Conservation (phyloP, 1,140 invertebrate genomes). For the Sinella curviseta region DNA sequence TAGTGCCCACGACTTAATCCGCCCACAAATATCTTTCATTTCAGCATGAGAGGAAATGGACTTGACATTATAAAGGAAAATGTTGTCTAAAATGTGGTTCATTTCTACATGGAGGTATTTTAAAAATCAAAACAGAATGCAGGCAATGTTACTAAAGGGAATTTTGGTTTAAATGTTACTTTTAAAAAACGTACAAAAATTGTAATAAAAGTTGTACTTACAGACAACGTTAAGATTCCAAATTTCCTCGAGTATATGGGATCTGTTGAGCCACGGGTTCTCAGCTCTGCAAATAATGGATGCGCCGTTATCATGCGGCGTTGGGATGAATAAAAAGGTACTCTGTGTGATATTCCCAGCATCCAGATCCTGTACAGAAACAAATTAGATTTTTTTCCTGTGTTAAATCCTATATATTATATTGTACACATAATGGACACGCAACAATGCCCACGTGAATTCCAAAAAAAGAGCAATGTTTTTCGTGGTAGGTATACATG, state of each 20-base stretch:
- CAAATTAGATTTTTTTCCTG: not conserved
- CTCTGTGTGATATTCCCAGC: constrained; percentile 80
- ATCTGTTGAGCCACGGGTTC: constrained; percentile 79
- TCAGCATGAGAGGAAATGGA: too few relatives aligned
- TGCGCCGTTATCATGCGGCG: constrained; percentile 75
- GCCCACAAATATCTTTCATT: too few relatives aligned
- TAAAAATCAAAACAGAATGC: too few relatives aligned
- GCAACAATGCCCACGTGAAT: not conserved
- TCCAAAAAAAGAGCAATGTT: too few relatives aligned
- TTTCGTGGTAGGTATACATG: too few relatives aligned
- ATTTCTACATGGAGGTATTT: too few relatives aligned
- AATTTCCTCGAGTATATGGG: constrained; percentile 72
- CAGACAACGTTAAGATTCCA: constrained; percentile 85
- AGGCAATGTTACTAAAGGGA: too few relatives aligned
- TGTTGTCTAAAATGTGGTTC: not conserved
- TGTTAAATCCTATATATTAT: not conserved
- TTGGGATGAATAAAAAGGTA: constrained; percentile 73
- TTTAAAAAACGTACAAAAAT: too few relatives aligned
- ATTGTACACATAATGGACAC: not conserved
- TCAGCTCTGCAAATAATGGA: constrained; percentile 81
- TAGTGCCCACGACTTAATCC: too few relatives aligned
- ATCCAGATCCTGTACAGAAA: constrained; percentile 69
- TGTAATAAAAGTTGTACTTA: constrained; percentile 71
- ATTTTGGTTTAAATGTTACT: too few relatives aligned
- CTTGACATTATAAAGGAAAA: not conserved